phyloP scores from a whole-genome alignment of 2,797 vertebrate species.

The Gymnothorax javanicus region DNA sequence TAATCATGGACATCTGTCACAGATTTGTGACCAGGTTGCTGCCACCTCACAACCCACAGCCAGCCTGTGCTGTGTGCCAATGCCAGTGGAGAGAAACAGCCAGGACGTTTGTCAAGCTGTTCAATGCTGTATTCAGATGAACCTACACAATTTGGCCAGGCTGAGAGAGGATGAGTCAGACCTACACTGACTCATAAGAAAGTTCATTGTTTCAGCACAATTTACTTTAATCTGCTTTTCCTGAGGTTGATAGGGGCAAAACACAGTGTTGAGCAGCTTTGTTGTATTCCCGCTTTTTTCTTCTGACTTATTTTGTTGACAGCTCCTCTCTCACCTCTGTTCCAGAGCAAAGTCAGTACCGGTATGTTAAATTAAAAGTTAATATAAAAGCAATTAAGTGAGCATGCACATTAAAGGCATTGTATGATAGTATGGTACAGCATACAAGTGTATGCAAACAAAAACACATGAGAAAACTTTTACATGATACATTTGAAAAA shows the following conservation, averaged over 20 bases:
- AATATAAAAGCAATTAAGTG: too few relatives aligned
- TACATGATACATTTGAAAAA: too few relatives aligned
- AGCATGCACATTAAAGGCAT: too few relatives aligned
- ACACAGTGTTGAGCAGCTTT: neutral
- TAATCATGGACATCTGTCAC: conserved; percentile 72
- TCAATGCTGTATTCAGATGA: neutral
- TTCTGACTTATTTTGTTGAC: conserved; percentile 58
- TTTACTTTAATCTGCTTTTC: neutral
- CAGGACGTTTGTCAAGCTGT: neutral
- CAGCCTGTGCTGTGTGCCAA: neutral
- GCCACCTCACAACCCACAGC: conserved; percentile 14
- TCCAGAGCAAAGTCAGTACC: too few relatives aligned
- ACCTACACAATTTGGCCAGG: neutral
- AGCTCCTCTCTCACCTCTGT: conserved; percentile 50
- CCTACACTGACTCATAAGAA: neutral
- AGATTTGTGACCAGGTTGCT: conserved; percentile 68
- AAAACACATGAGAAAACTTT: too few relatives aligned
- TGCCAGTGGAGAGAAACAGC: neutral
- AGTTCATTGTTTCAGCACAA: neutral
- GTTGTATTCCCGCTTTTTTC: conserved; percentile 40
- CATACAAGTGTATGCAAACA: too few relatives aligned
- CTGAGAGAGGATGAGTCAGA: neutral
- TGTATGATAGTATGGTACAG: too few relatives aligned
- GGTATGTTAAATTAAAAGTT: too few relatives aligned
- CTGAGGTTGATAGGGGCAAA: neutral